Conservation (phyloP, 2,888 invertebrate genomes). For the Schizotus pectinicornis region DNA sequence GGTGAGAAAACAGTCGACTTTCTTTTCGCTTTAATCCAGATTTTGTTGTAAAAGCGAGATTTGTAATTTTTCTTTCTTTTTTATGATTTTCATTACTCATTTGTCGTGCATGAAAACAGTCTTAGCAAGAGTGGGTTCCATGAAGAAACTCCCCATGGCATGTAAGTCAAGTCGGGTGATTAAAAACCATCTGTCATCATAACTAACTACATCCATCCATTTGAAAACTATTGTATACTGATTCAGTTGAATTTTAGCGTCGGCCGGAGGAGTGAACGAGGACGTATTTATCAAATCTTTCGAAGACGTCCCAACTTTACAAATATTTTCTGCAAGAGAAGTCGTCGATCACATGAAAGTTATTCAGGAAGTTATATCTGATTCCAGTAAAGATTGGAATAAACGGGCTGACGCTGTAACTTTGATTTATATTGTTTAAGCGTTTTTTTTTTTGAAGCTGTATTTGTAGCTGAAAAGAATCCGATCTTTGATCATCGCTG, state of each 20-base stretch:
- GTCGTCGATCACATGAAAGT: conserved; percentile 81
- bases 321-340: conserved; percentile 83
- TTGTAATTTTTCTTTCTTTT: conserved; percentile 33
- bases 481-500: conserved; percentile 81
- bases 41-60: conserved; percentile 15
- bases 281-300: conserved; percentile 88
- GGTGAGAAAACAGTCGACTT: conserved; percentile 37
- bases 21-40: conserved; percentile 7
- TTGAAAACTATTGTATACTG: no score
- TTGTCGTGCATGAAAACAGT: conserved; percentile 48
- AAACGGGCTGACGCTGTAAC: conserved; percentile 89
- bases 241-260: neutral
- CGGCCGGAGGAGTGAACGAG: conserved; percentile 87
- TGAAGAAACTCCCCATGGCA: conserved; percentile 45
- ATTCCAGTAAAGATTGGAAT: conserved; percentile 91
- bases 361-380: conserved; percentile 76
- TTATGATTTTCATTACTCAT: conserved; percentile 38
- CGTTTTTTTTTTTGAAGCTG: conserved; percentile 9
- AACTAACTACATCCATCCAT: conserved; percentile 2
- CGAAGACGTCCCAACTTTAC: conserved; percentile 80
- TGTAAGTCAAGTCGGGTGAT: conserved; percentile 45
- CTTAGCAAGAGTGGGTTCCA: conserved; percentile 51
- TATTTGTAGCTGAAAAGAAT: conserved; percentile 79
- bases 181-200: conserved; percentile 11
- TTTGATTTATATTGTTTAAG: conserved; percentile 26